A percentile compares a stretch with the other conserved stretches of the same genome.
Conservation (phyloP, 2,888 invertebrate genomes). For the Trichogramma evanescens region DNA sequence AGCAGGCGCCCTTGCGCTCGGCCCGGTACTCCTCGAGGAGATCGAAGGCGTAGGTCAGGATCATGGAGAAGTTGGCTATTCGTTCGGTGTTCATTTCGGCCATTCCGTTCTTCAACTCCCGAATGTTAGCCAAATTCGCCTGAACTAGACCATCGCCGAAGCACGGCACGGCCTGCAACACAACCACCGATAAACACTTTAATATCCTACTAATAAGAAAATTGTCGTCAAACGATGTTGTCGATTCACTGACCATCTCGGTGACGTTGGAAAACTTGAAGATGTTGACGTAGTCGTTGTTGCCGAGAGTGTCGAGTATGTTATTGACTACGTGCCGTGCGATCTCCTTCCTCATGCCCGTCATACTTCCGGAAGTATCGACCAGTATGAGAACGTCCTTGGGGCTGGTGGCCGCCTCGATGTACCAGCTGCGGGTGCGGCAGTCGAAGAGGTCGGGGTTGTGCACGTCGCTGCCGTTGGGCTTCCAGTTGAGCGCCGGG, state of each 20-base stretch:
- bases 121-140: conserved; percentile 77
- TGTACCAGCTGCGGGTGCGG: conserved; percentile 90
- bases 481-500: conserved; percentile 81
- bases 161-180: conserved; percentile 62
- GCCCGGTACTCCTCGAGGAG: conserved; percentile 64
- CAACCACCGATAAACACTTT: background rate
- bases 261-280: conserved; percentile 81
- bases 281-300: conserved; percentile 97
- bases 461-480: conserved; percentile 51
- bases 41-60: conserved; percentile 83
- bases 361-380: conserved; percentile 89
- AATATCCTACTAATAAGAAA: background rate
- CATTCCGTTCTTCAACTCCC: conserved; percentile 75
- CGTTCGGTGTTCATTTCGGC: conserved; percentile 72
- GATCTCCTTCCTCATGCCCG: conserved; percentile 79
- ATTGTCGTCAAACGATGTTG: background rate
- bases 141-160: conserved; percentile 85
- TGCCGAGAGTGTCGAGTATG: conserved; percentile 91
- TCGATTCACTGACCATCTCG: conserved; percentile 53
- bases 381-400: conserved; percentile 87
- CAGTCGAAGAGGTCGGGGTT: conserved; percentile 89
- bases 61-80: conserved; percentile 90
- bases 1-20: conserved; percentile 60
- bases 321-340: conserved; percentile 80
- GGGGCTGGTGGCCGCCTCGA: conserved; percentile 94